Evolutionary conservation across 2,888 invertebrate species (phyloP), one percentile per base, ranked within the genome.

Genomic region (Parascotia fuliginaria): DNA sequence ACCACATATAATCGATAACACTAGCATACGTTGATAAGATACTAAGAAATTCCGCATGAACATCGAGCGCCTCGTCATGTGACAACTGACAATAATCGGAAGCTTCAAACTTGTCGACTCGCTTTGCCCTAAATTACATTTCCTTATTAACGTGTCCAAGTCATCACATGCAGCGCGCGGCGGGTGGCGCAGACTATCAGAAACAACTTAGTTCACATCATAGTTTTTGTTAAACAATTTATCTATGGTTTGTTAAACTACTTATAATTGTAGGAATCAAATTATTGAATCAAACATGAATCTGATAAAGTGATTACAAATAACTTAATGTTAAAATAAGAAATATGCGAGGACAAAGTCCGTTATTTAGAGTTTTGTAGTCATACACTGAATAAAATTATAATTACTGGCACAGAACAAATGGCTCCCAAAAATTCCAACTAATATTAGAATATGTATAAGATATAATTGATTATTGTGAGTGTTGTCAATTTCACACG

Each of bases 41-140:
- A 53, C 4, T 7, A 29, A n/a, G 28, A 34, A 39, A 39, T 24
- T 3, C 7, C 7, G 4, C 7, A 24, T 9, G 7, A 24, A 24
- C 6, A n/a, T 12, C 13, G 13, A 6, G 14, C n/a, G 28, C 19
- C 33, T 11, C 32, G 43, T 9, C 12, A 24, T 24, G 24, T 7
- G 7, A 24, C 24, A 6, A 24, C 24, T 24, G 7, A 24, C 41
- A 42, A 37, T 37, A 44, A 49, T 37, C 33, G 42, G 31, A 57
- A 49, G 44, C 48, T 50, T 54, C 16, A 65, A 72, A 71, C 65
- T 65, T 60, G 55, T 51, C 56, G 47, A 68, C 55, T 57, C 55
- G 42, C 47, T 39, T 43, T 61, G 80, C 56, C 77, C 83, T 74
- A 78, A 83, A 85, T 86, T 73, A 73, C 70, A 65, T 75, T 81